Percentiles rank a stretch among this genome's conserved stretches.
Evolutionary conservation across 35 echinoderm and acorn worm genomes (phyloP).

Genomic region (Heliocidaris erythrogramma): DNA sequence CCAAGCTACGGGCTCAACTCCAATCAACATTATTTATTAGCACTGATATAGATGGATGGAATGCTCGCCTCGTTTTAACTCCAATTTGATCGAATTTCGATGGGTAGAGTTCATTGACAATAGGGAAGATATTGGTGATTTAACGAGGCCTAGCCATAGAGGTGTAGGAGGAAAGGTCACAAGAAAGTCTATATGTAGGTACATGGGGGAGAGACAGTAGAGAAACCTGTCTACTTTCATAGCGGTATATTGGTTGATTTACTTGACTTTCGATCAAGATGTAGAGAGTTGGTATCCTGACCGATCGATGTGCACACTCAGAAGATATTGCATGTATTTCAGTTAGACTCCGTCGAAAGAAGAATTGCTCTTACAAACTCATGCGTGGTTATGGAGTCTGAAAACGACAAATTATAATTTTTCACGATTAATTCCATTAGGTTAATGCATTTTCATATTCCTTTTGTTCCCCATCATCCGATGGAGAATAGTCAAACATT

Average conservation of each 20-base stretch:
- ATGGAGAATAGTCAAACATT: no score
- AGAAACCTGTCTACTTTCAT: neutral
- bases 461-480: no score
- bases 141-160: neutral
- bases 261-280: neutral
- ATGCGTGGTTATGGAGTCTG: no score
- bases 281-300: neutral
- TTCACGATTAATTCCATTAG: no score
- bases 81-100: slow-evolving; percentile 17
- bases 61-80: neutral
- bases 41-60: slow-evolving; percentile 3
- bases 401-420: no score
- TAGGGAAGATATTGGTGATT: neutral
- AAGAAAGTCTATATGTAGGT: slow-evolving; percentile 3
- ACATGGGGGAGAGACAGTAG: neutral
- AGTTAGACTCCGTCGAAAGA: no score
- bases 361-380: no score
- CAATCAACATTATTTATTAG: slow-evolving; percentile 19
- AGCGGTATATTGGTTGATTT: slow-evolving; percentile 6
- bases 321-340: neutral
- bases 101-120: slow-evolving; percentile 16
- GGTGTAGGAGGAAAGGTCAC: slow-evolving; percentile 6
- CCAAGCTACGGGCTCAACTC: neutral
- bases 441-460: no score
- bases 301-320: neutral